Evolutionary conservation across 2,888 invertebrate species (phyloP).

Genomic region (Ormyrus labotus): DNA sequence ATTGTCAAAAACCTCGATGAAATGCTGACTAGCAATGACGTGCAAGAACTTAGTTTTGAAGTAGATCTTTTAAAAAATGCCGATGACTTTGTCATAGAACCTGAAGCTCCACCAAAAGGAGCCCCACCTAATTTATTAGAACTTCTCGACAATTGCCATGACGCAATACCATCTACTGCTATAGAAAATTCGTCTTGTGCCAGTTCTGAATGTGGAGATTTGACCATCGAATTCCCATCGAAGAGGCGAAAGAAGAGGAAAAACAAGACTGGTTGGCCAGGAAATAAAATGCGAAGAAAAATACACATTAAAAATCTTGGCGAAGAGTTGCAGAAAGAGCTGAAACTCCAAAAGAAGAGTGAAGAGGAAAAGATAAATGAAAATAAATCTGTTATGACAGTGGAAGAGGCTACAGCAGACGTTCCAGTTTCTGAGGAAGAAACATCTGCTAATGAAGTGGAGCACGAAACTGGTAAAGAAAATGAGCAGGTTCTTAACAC

Average conservation of each 20-base stretch:
- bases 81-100: slow-evolving; percentile 55
- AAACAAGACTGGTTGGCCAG: slow-evolving; percentile 90
- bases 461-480: slow-evolving; percentile 68
- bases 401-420: slow-evolving; percentile 31
- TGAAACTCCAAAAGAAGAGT: slow-evolving; percentile 59
- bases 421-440: slow-evolving; percentile 67
- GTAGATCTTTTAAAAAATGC: slow-evolving; percentile 59
- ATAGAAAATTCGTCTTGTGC: slow-evolving; percentile 73
- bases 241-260: slow-evolving; percentile 80
- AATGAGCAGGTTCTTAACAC: slow-evolving; percentile 50
- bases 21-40: slow-evolving; percentile 75
- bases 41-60: slow-evolving; percentile 77
- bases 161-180: slow-evolving; percentile 63
- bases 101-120: slow-evolving; percentile 63
- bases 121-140: slow-evolving; percentile 71
- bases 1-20: slow-evolving; percentile 76
- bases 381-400: neutral
- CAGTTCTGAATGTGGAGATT: slow-evolving; percentile 73
- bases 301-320: slow-evolving; percentile 61
- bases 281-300: slow-evolving; percentile 70
- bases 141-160: slow-evolving; percentile 70
- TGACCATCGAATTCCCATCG: slow-evolving; percentile 66
- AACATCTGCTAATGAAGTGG: slow-evolving; percentile 66
- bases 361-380: slow-evolving; percentile 16
- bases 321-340: slow-evolving; percentile 65